A percentile compares a stretch with the other conserved stretches of the same genome.
These are phyloP conservation scores for Aphelenchoides bicaudatus DNA, from an alignment of 2,888 invertebrate species.

Conservation along the genomic window DNA sequence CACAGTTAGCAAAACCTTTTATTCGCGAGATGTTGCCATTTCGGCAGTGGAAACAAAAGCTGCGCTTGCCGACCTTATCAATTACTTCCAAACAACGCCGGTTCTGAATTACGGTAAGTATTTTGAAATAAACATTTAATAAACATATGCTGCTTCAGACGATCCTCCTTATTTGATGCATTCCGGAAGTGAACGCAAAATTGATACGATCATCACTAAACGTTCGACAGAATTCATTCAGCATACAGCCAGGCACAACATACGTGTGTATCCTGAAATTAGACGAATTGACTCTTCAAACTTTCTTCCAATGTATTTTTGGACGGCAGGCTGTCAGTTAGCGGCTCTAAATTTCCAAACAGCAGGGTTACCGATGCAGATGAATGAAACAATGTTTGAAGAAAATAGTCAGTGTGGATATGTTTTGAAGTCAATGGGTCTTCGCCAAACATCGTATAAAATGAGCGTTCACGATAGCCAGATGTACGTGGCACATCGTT, in stretches of 20 bases:
- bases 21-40: constrained; percentile 9
- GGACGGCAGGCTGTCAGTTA: constrained; percentile 87
- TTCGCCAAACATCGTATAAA: constrained; percentile 22
- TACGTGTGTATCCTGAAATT: constrained; percentile 31
- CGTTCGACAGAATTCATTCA: constrained; percentile 25
- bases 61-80: constrained; percentile 46
- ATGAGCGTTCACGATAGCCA: constrained; percentile 28
- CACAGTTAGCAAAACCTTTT: neutral
- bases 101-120: constrained; percentile 26
- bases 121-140: neutral
- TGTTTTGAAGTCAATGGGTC: constrained; percentile 69
- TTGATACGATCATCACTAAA: constrained; percentile 25
- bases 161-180: constrained; percentile 30
- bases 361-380: constrained; percentile 76
- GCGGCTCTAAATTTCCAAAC: constrained; percentile 70
- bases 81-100: constrained; percentile 48
- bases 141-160: constrained; percentile 15
- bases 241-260: constrained; percentile 28
- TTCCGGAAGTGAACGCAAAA: constrained; percentile 30
- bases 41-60: constrained; percentile 16
- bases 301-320: constrained; percentile 67
- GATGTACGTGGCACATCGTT: constrained; percentile 34
- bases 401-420: constrained; percentile 81
- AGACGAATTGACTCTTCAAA: constrained; percentile 34
- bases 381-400: constrained; percentile 88